Conservation (phyloP, 1,140 invertebrate species). For the Platyscapa corneri region DNA sequence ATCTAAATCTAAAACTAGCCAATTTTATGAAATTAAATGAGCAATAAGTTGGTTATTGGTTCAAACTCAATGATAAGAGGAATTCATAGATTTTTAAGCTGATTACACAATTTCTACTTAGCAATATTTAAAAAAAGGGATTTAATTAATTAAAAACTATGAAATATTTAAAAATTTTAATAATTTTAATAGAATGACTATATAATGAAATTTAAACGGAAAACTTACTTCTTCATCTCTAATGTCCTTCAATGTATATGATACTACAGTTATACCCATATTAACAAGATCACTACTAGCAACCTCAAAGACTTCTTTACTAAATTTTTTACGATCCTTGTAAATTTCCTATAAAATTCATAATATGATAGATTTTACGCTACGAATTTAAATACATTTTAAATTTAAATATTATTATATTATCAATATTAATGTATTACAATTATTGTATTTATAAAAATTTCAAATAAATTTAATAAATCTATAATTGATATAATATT, state of each 20-base stretch:
- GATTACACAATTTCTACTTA: constrained; percentile 47
- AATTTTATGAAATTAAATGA: constrained; percentile 55
- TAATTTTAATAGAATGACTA: constrained; percentile 31
- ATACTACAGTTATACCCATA: constrained; percentile 98
- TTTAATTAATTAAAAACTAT: constrained; percentile 32
- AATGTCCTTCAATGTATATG: constrained; percentile 98
- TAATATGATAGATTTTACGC: too few relatives aligned
- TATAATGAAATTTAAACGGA: constrained; percentile 18
- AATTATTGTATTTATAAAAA: not conserved
- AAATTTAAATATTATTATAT: too few relatives aligned
- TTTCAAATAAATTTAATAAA: not conserved
- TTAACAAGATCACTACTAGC: constrained; percentile 96
- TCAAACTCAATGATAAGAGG: constrained; percentile 60
- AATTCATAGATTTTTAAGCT: constrained; percentile 53
- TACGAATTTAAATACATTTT: too few relatives aligned
- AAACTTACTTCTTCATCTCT: constrained; percentile 93
- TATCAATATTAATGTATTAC: too few relatives aligned
- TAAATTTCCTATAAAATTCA: constrained; percentile 89
- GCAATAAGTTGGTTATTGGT: constrained; percentile 4
- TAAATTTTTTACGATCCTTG: constrained; percentile 99
- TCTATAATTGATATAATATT: not conserved
- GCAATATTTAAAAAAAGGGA: constrained; percentile 40
- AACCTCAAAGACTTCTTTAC: constrained; percentile 96
- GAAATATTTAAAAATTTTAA: constrained; percentile 12
- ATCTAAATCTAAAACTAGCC: constrained; percentile 48